Evolutionary conservation across 2,888 invertebrate genomes (phyloP).

Genomic region (Spisula solida): DNA sequence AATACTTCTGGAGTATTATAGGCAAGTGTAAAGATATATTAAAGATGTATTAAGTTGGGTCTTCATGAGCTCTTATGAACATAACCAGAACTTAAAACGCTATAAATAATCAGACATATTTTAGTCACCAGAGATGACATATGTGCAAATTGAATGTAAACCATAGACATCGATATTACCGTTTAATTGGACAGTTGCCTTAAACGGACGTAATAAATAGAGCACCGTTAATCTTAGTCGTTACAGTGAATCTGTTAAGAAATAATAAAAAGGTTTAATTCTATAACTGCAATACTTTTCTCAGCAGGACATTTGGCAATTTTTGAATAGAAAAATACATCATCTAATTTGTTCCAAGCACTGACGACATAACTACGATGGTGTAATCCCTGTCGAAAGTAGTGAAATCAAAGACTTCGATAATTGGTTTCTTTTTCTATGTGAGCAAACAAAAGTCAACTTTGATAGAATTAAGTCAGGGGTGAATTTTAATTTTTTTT

Average conservation of each 20-base stretch:
- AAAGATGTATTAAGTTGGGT: too few species aligned
- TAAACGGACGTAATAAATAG: background rate
- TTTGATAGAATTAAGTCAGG: conserved; percentile 20
- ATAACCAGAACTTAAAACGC: too few species aligned
- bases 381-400: background rate
- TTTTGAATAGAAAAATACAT: conserved; percentile 9
- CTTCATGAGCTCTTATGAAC: too few species aligned
- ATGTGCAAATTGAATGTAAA: too few species aligned
- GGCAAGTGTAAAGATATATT: too few species aligned
- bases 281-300: background rate
- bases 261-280: background rate
- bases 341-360: background rate
- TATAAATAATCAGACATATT: too few species aligned
- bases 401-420: background rate
- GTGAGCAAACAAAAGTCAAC: background rate
- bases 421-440: conserved; percentile 8
- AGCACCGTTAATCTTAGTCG: background rate
- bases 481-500: conserved; percentile 19
- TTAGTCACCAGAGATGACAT: too few species aligned
- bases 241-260: background rate
- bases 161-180: too few species aligned
- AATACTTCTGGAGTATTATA: too few species aligned
- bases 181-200: background rate
- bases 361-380: background rate
- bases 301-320: background rate